These are phyloP conservation scores for Gasteruption jaculator DNA, from an alignment of 2,888 invertebrate species.

Conservation along the genomic window DNA sequence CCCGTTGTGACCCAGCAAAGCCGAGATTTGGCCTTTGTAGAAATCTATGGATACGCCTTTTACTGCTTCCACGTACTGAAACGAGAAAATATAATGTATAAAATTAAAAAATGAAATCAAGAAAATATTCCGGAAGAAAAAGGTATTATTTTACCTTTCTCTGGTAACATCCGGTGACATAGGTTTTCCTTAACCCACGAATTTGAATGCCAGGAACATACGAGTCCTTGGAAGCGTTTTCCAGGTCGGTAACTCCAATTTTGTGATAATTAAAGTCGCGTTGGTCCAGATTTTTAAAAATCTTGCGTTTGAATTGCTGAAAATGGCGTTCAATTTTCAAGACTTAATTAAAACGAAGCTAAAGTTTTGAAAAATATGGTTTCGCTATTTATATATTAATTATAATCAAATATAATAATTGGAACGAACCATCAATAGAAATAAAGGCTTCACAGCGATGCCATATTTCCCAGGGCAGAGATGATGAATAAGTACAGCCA, in stretches of 20 bases:
- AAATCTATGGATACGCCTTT: slow-evolving; percentile 52
- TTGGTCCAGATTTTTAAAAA: slow-evolving; percentile 30
- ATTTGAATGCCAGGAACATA: slow-evolving; percentile 53
- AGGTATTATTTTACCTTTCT: slow-evolving; percentile 33
- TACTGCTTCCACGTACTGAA: slow-evolving; percentile 40
- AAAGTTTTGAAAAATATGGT: too few relatives aligned
- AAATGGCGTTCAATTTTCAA: background rate
- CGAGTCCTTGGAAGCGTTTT: slow-evolving; percentile 34
- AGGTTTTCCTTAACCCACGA: slow-evolving; percentile 52
- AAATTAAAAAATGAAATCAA: too few relatives aligned
- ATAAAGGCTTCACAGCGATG: slow-evolving; percentile 78
- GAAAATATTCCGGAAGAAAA: too few relatives aligned
- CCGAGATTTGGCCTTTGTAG: slow-evolving; percentile 86
- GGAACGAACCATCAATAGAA: slow-evolving; percentile 50
- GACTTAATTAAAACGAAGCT: too few relatives aligned
- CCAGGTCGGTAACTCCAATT: slow-evolving; percentile 42
- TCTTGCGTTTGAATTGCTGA: slow-evolving; percentile 25
- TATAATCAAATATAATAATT: background rate
- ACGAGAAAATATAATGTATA: too few relatives aligned
- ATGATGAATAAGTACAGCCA: slow-evolving; percentile 83
- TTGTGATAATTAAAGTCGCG: slow-evolving; percentile 33
- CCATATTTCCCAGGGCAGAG: slow-evolving; percentile 84
- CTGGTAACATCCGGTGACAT: slow-evolving; percentile 32
- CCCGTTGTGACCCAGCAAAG: slow-evolving; percentile 80
- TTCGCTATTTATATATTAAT: too few relatives aligned